A percentile compares a stretch with the other conserved stretches of the same genome.
These are phyloP conservation scores for Drosophila seclusa DNA, from an alignment of 2,888 invertebrate genomes.

Conservation along the genomic window DNA sequence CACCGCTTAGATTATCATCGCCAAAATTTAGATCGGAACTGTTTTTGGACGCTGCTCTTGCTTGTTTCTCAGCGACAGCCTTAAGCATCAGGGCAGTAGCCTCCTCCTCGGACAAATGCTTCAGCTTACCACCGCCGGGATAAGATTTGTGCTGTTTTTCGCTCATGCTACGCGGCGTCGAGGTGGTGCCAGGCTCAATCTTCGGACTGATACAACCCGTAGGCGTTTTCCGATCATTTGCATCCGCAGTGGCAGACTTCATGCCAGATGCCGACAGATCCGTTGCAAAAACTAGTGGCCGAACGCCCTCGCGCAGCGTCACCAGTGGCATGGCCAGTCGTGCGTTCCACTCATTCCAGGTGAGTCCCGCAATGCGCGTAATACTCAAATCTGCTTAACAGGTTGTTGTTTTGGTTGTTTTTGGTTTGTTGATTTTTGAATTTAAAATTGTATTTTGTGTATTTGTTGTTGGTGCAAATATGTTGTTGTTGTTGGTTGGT, in stretches of 20 bases:
- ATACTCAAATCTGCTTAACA: conserved; percentile 89
- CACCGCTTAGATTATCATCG: conserved; percentile 59
- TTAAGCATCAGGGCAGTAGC: conserved; percentile 80
- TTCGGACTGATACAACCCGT: conserved; percentile 59
- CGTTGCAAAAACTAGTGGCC: conserved; percentile 84
- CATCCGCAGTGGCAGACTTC: conserved; percentile 44
- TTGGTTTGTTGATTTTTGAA: conserved; percentile 27
- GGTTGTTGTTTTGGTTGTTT: conserved; percentile 15
- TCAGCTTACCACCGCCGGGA: conserved; percentile 73
- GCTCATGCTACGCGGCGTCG: conserved; percentile 59
- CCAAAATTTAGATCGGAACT: conserved; percentile 80
- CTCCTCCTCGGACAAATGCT: conserved; percentile 81
- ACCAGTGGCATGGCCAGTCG: conserved; percentile 90
- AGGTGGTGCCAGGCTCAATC: conserved; percentile 67
- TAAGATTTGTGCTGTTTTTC: conserved; percentile 57
- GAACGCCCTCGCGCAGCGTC: conserved; percentile 86
- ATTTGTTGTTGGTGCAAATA: conserved; percentile 45
- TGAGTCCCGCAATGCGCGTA: conserved; percentile 89
- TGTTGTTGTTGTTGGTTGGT: conserved; percentile 43
- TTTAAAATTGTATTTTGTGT: conserved; percentile 38
- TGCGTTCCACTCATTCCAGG: conserved; percentile 91
- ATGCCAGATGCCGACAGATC: conserved; percentile 78
- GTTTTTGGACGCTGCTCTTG: conserved; percentile 62
- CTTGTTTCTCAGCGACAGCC: conserved; percentile 80
- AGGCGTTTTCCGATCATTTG: conserved; percentile 75